A percentile compares a stretch with the other conserved stretches of the same genome.
Conservation (phyloP, 1,140 invertebrate genomes). For the Scaptomyza graminum region DNA sequence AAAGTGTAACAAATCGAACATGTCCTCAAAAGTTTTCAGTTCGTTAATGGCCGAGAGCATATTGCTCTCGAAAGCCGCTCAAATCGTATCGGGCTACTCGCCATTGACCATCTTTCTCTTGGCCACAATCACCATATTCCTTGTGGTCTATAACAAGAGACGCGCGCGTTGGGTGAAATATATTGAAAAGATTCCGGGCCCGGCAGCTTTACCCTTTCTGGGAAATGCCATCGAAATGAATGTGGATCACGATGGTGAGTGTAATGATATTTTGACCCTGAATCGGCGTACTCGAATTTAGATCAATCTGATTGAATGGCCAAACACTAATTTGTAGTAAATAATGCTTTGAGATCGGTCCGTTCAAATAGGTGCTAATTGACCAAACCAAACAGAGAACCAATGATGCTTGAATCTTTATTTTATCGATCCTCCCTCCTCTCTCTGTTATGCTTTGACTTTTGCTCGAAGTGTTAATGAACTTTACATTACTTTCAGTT, state of each 20-base stretch:
- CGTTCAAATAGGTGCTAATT: slow-evolving; percentile 61
- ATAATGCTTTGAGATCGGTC: slow-evolving; percentile 19
- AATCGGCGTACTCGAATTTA: slow-evolving; percentile 29
- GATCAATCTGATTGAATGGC: slow-evolving; percentile 47
- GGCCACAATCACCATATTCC: slow-evolving; percentile 59
- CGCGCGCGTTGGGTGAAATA: slow-evolving; percentile 82
- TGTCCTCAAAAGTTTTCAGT: slow-evolving; percentile 76
- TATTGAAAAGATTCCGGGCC: slow-evolving; percentile 86
- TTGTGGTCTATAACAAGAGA: slow-evolving; percentile 83
- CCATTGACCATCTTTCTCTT: slow-evolving; percentile 71
- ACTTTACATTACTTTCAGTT: slow-evolving; percentile 52
- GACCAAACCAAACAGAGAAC: slow-evolving; percentile 15
- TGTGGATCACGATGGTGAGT: slow-evolving; percentile 85
- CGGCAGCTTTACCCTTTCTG: slow-evolving; percentile 85
- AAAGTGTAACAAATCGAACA: slow-evolving; percentile 30
- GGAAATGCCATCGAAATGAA: slow-evolving; percentile 86
- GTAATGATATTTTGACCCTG: slow-evolving; percentile 58
- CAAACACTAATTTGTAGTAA: slow-evolving; percentile 27
- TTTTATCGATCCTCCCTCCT: neutral
- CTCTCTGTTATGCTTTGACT: slow-evolving; percentile 8
- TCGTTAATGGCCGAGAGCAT: slow-evolving; percentile 78
- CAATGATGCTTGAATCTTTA: slow-evolving; percentile 16
- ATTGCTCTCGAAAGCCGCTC: slow-evolving; percentile 65
- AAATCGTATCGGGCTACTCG: slow-evolving; percentile 74
- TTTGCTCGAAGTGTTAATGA: slow-evolving; percentile 57